These are phyloP conservation scores for Bubo bubo DNA, from an alignment of 2,113 vertebrate species.

Conservation along the genomic window DNA sequence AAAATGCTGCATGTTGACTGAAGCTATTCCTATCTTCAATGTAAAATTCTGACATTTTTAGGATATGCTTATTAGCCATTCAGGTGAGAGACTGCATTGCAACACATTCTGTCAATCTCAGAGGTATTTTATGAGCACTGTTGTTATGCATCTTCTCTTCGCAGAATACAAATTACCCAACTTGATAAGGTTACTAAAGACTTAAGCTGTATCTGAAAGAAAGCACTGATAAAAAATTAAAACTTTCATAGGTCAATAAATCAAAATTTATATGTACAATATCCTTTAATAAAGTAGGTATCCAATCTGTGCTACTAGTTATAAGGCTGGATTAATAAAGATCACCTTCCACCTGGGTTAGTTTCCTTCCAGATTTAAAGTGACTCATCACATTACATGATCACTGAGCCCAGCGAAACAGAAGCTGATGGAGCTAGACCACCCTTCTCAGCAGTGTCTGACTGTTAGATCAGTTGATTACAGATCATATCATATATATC, in stretches of 20 bases:
- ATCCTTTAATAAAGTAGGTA: neutral
- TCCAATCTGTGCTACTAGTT: accelerated
- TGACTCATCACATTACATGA: neutral
- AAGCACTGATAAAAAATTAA: neutral
- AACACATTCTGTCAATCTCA: neutral
- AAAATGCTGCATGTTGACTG: neutral
- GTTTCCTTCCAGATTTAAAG: neutral
- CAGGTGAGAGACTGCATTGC: neutral
- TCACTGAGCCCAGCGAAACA: neutral
- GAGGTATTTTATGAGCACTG: neutral
- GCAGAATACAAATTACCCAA: constrained; percentile 11
- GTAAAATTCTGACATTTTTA: neutral
- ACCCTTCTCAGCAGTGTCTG: neutral
- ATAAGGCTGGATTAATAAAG: neutral
- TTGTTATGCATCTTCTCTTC: neutral
- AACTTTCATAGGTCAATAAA: neutral
- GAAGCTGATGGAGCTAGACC: neutral
- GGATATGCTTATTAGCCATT: constrained; percentile 7
- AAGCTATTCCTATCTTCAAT: neutral
- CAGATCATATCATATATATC: neutral
- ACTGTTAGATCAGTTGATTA: neutral
- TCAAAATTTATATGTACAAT: neutral
- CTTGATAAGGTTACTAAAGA: neutral
- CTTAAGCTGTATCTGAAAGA: neutral
- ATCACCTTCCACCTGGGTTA: neutral